These are phyloP conservation scores for Strigamia crassipes DNA, from an alignment of 2,888 invertebrate species.

Conservation along the genomic window DNA sequence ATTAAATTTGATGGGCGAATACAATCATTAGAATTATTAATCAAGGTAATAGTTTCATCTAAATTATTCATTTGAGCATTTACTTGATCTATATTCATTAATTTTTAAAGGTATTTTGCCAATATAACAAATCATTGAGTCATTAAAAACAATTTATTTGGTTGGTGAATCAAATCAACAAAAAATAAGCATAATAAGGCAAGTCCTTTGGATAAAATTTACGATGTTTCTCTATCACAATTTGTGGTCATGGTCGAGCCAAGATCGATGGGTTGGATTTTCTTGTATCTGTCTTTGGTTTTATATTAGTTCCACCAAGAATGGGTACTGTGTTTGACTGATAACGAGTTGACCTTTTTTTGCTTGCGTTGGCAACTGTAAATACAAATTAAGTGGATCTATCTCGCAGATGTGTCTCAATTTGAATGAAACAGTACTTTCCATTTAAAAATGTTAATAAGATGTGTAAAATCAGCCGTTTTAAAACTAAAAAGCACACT, in stretches of 20 bases:
- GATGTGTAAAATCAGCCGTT: too few relatives aligned
- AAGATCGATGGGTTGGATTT: slow-evolving; percentile 33
- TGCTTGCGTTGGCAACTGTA: not conserved
- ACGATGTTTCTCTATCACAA: slow-evolving; percentile 17
- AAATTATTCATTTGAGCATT: not conserved
- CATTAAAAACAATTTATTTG: not conserved
- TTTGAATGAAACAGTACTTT: not conserved
- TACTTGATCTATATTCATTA: not conserved
- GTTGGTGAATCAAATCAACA: not conserved
- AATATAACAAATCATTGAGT: not conserved
- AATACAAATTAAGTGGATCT: not conserved
- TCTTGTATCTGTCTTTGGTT: slow-evolving; percentile 38
- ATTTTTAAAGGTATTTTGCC: not conserved
- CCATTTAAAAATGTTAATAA: not conserved
- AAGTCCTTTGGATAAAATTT: not conserved
- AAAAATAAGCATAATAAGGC: not conserved
- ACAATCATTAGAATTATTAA: not conserved
- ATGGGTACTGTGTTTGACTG: slow-evolving; percentile 29
- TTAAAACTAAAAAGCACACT: too few relatives aligned
- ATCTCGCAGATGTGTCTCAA: not conserved
- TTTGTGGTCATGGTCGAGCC: slow-evolving; percentile 35
- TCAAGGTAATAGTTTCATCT: not conserved
- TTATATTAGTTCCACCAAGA: slow-evolving; percentile 32
- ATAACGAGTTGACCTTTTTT: not conserved
- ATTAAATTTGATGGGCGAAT: not conserved